Conservation (phyloP, 2,888 invertebrate species). For the Lasiommata megera region DNA sequence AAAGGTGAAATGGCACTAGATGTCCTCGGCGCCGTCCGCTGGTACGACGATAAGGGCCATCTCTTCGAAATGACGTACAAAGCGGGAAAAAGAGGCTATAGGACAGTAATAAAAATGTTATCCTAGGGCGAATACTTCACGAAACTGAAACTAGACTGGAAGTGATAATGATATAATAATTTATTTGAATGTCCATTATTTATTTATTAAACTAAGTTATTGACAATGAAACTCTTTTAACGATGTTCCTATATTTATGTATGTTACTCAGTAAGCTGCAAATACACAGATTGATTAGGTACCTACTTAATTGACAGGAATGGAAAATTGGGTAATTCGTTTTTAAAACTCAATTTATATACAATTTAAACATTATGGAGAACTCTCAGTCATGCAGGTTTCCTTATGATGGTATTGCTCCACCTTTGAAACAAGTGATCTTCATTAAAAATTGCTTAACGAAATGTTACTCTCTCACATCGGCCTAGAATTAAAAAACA, state of each 20-base stretch:
- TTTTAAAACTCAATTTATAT: too few relatives aligned
- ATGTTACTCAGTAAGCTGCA: too few relatives aligned
- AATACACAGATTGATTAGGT: too few relatives aligned
- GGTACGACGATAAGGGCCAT: constrained; percentile 72
- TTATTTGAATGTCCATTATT: constrained; percentile 35
- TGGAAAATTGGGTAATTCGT: too few relatives aligned
- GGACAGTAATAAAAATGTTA: constrained; percentile 69
- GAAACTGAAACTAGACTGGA: constrained; percentile 42
- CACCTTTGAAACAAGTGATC: too few relatives aligned
- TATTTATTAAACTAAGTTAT: constrained; percentile 41
- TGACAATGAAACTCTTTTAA: constrained; percentile 15
- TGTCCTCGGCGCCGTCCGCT: constrained; percentile 69
- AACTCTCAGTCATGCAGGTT: too few relatives aligned
- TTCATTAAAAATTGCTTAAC: too few relatives aligned
- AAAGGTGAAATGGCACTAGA: constrained; percentile 63
- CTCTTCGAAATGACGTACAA: constrained; percentile 77
- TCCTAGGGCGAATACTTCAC: constrained; percentile 37
- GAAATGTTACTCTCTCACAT: too few relatives aligned
- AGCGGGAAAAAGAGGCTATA: constrained; percentile 73
- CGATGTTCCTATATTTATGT: neutral
- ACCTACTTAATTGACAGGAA: too few relatives aligned
- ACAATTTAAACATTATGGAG: too few relatives aligned
- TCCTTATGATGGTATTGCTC: too few relatives aligned
- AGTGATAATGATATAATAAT: constrained; percentile 29
- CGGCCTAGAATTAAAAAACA: too few relatives aligned